Conservation (phyloP, 2,797 vertebrate species). For the Sphaeramia orbicularis region DNA sequence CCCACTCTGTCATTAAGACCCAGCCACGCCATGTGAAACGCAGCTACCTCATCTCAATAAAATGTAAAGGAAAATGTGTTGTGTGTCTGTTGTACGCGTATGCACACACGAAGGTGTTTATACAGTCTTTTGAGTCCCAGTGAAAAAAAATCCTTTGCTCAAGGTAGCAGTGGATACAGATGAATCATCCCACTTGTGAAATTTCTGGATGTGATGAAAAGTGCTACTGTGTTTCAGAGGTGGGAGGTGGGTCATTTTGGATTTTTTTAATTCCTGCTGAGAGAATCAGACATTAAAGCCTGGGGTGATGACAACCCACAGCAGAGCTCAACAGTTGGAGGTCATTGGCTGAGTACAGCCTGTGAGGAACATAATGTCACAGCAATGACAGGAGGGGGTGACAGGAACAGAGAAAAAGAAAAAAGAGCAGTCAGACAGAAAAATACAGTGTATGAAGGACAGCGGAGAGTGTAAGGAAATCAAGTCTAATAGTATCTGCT, state of each 20-base stretch:
- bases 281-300: constrained; percentile 48
- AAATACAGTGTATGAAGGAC: neutral
- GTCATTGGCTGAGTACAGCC: constrained; percentile 29
- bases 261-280: constrained; percentile 19
- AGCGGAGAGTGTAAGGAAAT: constrained; percentile 11
- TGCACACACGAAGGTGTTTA: constrained; percentile 38
- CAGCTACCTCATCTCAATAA: constrained; percentile 69
- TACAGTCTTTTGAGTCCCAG: constrained; percentile 15
- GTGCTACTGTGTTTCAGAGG: constrained; percentile 40
- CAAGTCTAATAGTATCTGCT: constrained; percentile 7
- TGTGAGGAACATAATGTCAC: constrained; percentile 46
- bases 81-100: constrained; percentile 13
- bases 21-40: constrained; percentile 59
- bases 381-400: constrained; percentile 21
- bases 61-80: constrained; percentile 66
- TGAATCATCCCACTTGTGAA: constrained; percentile 38
- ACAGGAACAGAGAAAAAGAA: constrained; percentile 3
- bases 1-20: constrained; percentile 78
- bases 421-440: neutral
- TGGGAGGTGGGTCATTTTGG: neutral
- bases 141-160: constrained; percentile 4
- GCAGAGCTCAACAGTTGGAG: constrained; percentile 38
- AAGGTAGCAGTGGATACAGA: constrained; percentile 29
- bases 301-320: constrained; percentile 51
- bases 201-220: constrained; percentile 35